Conservation (phyloP, 2,113 vertebrate genomes). For the Aphyosemion australe region DNA sequence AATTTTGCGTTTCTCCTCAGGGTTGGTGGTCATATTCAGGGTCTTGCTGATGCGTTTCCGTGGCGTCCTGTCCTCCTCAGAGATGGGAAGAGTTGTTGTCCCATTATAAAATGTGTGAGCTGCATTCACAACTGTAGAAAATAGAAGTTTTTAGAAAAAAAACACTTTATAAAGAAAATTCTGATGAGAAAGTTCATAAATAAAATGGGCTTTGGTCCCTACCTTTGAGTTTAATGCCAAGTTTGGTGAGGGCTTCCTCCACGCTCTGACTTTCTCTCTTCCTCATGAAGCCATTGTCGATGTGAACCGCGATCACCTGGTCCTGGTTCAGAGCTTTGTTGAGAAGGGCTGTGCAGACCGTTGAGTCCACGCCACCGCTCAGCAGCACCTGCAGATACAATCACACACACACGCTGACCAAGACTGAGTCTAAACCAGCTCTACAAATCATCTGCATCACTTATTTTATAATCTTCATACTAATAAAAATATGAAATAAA, state of each 20-base stretch:
- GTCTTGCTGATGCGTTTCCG: slow-evolving; percentile 99
- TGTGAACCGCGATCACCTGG: slow-evolving; percentile 96
- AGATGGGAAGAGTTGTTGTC: slow-evolving; percentile 97
- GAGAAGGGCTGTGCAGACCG: slow-evolving; percentile 95
- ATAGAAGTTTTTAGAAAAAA: background rate
- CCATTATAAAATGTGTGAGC: slow-evolving; percentile 99
- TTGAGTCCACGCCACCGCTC: slow-evolving; percentile 96
- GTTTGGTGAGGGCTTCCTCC: slow-evolving; percentile 94
- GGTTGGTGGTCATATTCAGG: slow-evolving; percentile 98
- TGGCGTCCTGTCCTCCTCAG: slow-evolving; percentile 95
- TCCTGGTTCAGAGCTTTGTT: slow-evolving; percentile 93
- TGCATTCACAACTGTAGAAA: slow-evolving; percentile 90
- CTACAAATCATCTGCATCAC: background rate
- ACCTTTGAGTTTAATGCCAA: slow-evolving; percentile 98
- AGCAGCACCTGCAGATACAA: slow-evolving; percentile 85
- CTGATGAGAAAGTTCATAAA: background rate
- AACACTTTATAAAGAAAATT: background rate
- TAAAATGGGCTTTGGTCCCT: slow-evolving; percentile 1
- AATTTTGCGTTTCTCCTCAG: slow-evolving; percentile 98
- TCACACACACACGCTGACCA: background rate
- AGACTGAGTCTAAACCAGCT: background rate
- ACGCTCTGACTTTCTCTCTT: slow-evolving; percentile 96
- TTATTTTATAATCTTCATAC: no score
- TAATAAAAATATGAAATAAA: no score
- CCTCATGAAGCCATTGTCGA: slow-evolving; percentile 99